phyloP scores from a whole-genome alignment of 2,113 vertebrate species.

The Ochotona curzoniae region DNA sequence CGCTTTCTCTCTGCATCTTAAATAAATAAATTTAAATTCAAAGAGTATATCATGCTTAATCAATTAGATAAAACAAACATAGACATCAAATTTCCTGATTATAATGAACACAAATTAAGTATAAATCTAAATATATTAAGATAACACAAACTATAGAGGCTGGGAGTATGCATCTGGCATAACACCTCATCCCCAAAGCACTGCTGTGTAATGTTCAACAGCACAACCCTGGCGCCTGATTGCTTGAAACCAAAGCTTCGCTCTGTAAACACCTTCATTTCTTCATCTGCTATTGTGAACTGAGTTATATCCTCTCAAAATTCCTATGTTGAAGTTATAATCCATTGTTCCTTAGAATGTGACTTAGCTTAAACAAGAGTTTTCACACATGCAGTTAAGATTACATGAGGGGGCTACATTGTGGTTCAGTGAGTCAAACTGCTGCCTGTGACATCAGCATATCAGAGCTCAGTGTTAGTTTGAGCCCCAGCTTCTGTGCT shows the following conservation, averaged over 20 bases:
- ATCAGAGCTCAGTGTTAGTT: no score
- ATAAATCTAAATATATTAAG: not conserved
- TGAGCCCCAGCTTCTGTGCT: no score
- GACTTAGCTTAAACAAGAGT: not conserved
- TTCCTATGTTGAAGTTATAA: not conserved
- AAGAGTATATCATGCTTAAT: not conserved
- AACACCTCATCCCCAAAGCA: not conserved
- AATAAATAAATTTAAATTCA: no score
- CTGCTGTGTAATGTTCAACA: no score
- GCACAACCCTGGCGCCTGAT: not conserved
- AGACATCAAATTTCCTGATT: not conserved
- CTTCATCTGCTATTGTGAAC: not conserved
- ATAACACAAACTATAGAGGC: not conserved
- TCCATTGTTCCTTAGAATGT: not conserved
- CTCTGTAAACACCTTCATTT: not conserved
- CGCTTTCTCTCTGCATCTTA: no score
- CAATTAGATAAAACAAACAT: not conserved
- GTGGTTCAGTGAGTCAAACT: no score
- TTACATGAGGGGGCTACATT: not conserved
- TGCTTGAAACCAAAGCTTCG: not conserved
- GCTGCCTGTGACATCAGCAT: no score
- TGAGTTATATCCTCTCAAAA: not conserved
- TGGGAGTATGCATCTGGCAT: not conserved
- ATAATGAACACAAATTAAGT: not conserved
- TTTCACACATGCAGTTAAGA: not conserved